Evolutionary conservation across 2,888 invertebrate species (phyloP), one percentile per base, ranked within the genome.

Genomic region (Pollenia amentaria): DNA sequence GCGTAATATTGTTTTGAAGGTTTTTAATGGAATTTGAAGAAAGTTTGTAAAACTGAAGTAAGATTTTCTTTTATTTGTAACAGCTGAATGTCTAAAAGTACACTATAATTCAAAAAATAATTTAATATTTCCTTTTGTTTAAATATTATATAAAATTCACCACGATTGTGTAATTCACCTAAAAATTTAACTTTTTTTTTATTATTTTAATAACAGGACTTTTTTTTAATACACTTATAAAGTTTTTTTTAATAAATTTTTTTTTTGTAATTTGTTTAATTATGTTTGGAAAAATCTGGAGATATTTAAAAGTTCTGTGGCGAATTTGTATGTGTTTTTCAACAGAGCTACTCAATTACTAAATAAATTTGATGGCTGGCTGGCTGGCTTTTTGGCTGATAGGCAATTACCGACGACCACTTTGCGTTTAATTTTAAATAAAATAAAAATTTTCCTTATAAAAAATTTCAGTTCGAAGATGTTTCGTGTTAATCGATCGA

Each of bases 401-500:
- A 29, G 51, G 51, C 75, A 67, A 16, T 21, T 51, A 21, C 42
- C 67, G 40, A 76, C 75, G 84, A 84, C 82, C 67, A 84, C 84
- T 86, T 87, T 86, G 77, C 84, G 82, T 69, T 80, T 81, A 75
- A 76, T 72, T 83, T 64, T 60, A 60, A 72, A 51, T 62, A 29
- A 75, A 72, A 51, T 60, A 2, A 57, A 57, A 64, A 18, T 62
- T 46, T 21, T 8, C 29, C 29, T n/a, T 73, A 18, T 3, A 53
- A 53, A n/a, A 65, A 62, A 69, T 38, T n/a, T 40, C 38, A 38
- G 14, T 73, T 83, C 70, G 85, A 55, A 72, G 90, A 91, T 91
- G 91, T 91, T 91, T 90, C 91, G 92, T 90, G 90, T 90, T 90
- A 91, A 92, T 93, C 93, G 93, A 92, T 93, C 92, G 92, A 91